Conservation (phyloP, 2,797 vertebrate genomes). For the Sebastes glaucus region DNA sequence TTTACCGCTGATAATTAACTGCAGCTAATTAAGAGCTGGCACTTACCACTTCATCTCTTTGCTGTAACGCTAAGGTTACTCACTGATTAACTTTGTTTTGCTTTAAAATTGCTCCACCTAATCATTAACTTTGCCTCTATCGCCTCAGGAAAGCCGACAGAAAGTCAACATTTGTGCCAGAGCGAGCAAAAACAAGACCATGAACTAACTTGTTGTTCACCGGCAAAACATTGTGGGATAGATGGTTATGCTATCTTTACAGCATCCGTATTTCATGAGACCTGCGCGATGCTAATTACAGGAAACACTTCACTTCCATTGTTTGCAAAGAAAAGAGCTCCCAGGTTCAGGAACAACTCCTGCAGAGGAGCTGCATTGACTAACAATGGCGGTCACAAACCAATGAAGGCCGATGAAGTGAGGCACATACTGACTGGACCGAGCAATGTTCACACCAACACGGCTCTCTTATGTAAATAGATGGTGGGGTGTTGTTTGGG, state of each 20-base stretch:
- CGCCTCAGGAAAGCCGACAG: slow-evolving; percentile 44
- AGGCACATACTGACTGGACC: slow-evolving; percentile 20
- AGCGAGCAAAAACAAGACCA: slow-evolving; percentile 18
- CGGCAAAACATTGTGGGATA: not conserved
- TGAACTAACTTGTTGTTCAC: slow-evolving; percentile 31
- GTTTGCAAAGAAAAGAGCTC: slow-evolving; percentile 49
- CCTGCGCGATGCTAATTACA: slow-evolving; percentile 63
- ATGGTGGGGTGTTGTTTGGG: slow-evolving; percentile 28
- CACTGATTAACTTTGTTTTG: slow-evolving; percentile 59
- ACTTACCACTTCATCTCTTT: slow-evolving; percentile 38
- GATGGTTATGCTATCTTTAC: slow-evolving; percentile 17
- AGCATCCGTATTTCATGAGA: slow-evolving; percentile 28
- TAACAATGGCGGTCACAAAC: slow-evolving; percentile 49
- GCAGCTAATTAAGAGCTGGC: slow-evolving; percentile 56
- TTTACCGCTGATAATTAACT: slow-evolving; percentile 58
- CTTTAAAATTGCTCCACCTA: slow-evolving; percentile 58
- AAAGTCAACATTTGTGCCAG: slow-evolving; percentile 29
- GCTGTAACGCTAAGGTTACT: slow-evolving; percentile 13
- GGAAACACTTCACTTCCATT: slow-evolving; percentile 63
- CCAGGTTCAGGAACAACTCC: slow-evolving; percentile 40
- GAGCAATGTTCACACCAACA: slow-evolving; percentile 46
- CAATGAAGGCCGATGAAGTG: slow-evolving; percentile 19
- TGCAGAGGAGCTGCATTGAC: slow-evolving; percentile 46
- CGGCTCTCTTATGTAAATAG: slow-evolving; percentile 58
- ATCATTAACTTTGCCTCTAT: slow-evolving; percentile 51